Evolutionary conservation across 2,888 invertebrate genomes (phyloP).

Genomic region (Ditylenchus weischeri): DNA sequence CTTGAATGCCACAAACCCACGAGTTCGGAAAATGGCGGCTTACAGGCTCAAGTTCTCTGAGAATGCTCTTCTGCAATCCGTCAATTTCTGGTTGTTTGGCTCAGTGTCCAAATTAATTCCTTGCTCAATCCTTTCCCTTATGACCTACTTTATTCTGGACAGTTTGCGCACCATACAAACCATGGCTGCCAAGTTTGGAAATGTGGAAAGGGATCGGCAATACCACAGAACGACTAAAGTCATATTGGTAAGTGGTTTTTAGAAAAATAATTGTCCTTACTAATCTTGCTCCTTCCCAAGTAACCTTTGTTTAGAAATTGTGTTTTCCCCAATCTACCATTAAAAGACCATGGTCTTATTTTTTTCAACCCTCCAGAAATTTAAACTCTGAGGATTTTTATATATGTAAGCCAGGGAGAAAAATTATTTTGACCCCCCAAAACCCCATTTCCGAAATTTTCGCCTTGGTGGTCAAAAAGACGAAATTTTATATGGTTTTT

Average conservation of each 20-base stretch:
- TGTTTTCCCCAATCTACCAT: too few relatives aligned
- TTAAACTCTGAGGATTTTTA: too few relatives aligned
- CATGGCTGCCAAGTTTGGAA: slow-evolving; percentile 46
- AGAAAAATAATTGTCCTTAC: too few relatives aligned
- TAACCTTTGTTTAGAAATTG: too few relatives aligned
- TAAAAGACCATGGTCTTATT: too few relatives aligned
- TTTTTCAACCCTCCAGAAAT: too few relatives aligned
- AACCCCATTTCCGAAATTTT: too few relatives aligned
- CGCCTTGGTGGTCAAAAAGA: too few relatives aligned
- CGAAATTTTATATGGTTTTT: too few relatives aligned
- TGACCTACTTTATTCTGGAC: slow-evolving; percentile 49
- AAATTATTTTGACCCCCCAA: too few relatives aligned
- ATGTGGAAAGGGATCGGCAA: slow-evolving; percentile 45
- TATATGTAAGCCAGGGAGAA: too few relatives aligned
- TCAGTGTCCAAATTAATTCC: slow-evolving; percentile 35
- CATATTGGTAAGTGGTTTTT: slow-evolving; percentile 38
- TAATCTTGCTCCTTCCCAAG: too few relatives aligned
- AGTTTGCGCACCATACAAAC: slow-evolving; percentile 44
- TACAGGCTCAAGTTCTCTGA: slow-evolving; percentile 43
- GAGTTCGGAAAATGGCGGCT: slow-evolving; percentile 32
- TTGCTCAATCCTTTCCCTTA: slow-evolving; percentile 44
- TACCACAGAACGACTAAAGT: slow-evolving; percentile 52
- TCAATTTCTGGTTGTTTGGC: slow-evolving; percentile 51
- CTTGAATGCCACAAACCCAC: slow-evolving; percentile 41
- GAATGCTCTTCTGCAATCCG: slow-evolving; percentile 32